Base-by-base conservation (phyloP, 1,140 invertebrate species). In the Pteromalus puparum region DNA sequence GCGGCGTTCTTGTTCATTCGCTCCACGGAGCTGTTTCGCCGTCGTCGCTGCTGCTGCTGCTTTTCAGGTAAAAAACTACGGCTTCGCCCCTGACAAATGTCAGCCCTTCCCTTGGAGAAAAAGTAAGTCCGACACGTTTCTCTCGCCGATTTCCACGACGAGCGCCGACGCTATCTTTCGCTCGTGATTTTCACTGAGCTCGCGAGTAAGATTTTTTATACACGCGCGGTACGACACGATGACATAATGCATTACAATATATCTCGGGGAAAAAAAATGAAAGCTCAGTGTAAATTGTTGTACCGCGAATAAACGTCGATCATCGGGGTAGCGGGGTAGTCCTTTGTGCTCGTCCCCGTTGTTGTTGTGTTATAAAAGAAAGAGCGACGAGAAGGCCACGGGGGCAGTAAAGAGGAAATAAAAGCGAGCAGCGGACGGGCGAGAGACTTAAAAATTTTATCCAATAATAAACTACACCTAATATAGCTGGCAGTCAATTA, bases 401-500 rank as follows among this genome's bases (percentile, higher is more conserved):
- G 26, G 72, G 18, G 72, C 72, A 38, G 18, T 34, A 74, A 74
- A 74, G 28, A 61, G 9, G 6, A 61, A 61, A 61, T 73, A 73
- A 73, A 34, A 21, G 30, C 5, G 18, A 34, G 72, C 12, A 38
- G 4, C 13, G 30, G 13, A 73, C 18, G 21, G 0, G 72, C 72
- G 34, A 13, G 18, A 21, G 21, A 61, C 18, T 61, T 61, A 61
- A 79, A 79, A 73, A 72, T 74, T 24, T 42, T 28, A n/a, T 46
- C 3, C 21, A 18, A 21, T 26, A 67, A 76, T 76, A 82, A 82
- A 73, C 26, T 74, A 9, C 12, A 18, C 24, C 42, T 74, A 72
- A 72, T 46, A 75, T 38, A 48, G 18, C n/a, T 38, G 42, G n/a
- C 48, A 73, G 65, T 38, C 67, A 83, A 83, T 83, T 83, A 83